Evolutionary conservation across 2,113 vertebrate genomes (phyloP).

Genomic region (Andinoacara biseriatus): DNA sequence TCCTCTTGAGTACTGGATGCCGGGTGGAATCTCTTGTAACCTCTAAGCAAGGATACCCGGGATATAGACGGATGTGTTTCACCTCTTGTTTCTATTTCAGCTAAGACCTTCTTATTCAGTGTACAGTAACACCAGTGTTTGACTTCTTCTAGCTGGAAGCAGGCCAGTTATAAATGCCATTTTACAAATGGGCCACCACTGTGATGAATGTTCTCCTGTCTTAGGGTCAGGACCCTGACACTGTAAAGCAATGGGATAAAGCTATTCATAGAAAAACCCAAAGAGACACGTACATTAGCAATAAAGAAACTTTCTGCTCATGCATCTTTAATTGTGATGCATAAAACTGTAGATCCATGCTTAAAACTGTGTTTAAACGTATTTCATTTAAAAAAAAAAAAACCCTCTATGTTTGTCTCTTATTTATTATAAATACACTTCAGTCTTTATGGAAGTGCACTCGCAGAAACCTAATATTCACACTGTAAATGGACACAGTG

Average conservation of each 20-base stretch:
- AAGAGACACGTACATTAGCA: background rate
- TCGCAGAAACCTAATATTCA: background rate
- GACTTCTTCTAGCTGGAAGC: conserved; percentile 34
- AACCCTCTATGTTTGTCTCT: background rate
- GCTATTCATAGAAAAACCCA: conserved; percentile 47
- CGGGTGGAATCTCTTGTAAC: conserved; percentile 42
- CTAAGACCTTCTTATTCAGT: conserved; percentile 15
- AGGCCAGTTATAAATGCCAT: conserved; percentile 45
- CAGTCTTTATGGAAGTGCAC: background rate
- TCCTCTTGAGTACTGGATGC: conserved; percentile 28
- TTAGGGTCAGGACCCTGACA: conserved; percentile 53
- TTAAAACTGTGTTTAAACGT: background rate
- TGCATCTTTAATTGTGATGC: background rate
- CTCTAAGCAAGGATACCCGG: conserved; percentile 45
- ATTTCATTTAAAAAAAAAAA: background rate
- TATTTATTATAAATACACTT: background rate
- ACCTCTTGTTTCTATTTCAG: conserved; percentile 50
- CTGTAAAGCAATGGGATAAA: conserved; percentile 35
- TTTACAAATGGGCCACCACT: conserved; percentile 43
- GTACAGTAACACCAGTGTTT: conserved; percentile 14
- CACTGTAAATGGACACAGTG: background rate
- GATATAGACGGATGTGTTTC: conserved; percentile 45
- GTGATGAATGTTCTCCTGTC: conserved; percentile 68
- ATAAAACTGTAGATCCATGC: background rate
- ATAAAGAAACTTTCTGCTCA: conserved; percentile 24